Conservation (phyloP, 1,140 invertebrate genomes). For the Ruditapes philippinarum region DNA sequence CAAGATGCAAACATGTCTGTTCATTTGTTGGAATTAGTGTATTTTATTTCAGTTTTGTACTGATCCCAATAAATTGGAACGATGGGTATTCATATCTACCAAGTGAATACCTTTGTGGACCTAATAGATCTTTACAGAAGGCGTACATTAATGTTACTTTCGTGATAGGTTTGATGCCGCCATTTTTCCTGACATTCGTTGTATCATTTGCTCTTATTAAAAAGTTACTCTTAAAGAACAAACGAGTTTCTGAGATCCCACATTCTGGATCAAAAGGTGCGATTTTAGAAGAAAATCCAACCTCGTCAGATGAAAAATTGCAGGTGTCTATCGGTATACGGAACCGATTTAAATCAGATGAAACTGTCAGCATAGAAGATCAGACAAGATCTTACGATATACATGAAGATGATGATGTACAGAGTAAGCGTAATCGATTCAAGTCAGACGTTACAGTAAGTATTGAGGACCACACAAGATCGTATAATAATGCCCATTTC, state of each 20-base stretch:
- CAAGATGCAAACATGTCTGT: neutral
- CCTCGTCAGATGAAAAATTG: neutral
- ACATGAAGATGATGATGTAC: neutral
- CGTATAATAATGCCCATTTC: neutral
- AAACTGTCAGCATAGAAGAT: neutral
- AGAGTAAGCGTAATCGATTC: neutral
- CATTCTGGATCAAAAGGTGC: neutral
- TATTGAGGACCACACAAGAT: neutral
- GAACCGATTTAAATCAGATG: neutral
- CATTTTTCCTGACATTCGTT: neutral
- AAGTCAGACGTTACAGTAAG: neutral
- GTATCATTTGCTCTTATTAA: neutral
- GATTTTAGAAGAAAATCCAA: neutral
- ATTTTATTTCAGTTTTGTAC: neutral
- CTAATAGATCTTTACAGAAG: neutral
- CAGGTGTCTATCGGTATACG: neutral
- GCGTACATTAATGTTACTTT: neutral
- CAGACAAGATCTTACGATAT: neutral
- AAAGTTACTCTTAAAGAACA: neutral
- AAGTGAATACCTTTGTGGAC: neutral
- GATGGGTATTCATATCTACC: neutral
- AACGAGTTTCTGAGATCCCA: neutral
- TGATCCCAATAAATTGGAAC: neutral
- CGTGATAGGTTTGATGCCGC: neutral
- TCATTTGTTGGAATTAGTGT: neutral